Conservation (phyloP, 2,797 vertebrate genomes). For the Hypotaenidia okinawae region DNA sequence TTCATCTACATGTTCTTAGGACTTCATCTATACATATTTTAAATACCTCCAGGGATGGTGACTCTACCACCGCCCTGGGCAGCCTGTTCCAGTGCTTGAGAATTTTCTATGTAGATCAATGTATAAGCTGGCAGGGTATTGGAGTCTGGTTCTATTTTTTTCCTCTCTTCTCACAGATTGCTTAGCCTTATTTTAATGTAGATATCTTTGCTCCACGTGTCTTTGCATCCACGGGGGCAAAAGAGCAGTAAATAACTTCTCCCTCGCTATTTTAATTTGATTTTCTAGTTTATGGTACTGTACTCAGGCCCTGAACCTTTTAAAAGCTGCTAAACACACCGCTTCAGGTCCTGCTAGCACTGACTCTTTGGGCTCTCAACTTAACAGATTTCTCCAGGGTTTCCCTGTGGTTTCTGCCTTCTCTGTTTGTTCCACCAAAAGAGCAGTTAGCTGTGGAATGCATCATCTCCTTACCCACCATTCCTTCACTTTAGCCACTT, state of each 20-base stretch:
- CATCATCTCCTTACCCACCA: neutral
- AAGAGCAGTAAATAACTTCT: neutral
- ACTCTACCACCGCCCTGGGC: too few species aligned
- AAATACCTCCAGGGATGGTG: too few species aligned
- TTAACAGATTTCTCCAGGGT: neutral
- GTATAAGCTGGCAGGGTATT: neutral
- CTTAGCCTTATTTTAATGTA: neutral
- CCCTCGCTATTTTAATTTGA: neutral
- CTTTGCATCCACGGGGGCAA: neutral
- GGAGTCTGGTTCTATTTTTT: neutral
- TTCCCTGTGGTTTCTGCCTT: neutral
- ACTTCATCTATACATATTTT: too few species aligned
- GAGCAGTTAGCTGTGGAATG: neutral
- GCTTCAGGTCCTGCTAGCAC: neutral
- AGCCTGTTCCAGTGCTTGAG: too few species aligned
- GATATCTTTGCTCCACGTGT: neutral
- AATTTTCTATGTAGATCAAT: neutral
- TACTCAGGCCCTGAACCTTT: neutral
- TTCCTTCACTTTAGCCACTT: neutral
- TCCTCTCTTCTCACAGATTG: neutral
- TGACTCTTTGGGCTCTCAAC: neutral
- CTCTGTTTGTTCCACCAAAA: neutral
- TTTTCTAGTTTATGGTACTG: neutral
- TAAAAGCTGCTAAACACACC: neutral
- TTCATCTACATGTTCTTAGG: too few species aligned